Evolutionary conservation across 2,113 vertebrate genomes (phyloP), one percentile per base, ranked within the genome.

Genomic region (Calcarius ornatus): DNA sequence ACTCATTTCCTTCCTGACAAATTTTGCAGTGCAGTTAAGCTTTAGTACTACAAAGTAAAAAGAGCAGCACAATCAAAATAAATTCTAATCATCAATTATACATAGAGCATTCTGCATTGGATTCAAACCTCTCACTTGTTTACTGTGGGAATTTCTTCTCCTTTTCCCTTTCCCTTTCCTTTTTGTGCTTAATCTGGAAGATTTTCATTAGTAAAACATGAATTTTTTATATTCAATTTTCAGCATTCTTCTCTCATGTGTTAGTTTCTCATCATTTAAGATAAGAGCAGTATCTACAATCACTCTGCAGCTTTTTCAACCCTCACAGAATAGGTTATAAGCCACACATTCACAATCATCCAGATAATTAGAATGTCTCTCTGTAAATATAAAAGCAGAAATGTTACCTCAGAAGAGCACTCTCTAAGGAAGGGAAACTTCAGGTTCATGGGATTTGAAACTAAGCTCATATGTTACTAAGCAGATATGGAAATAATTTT

Each of bases 161-260:
- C 70, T 89, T 77, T 63, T 22, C 66, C 38, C 21, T 86, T 72
- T 86, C 48, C 38, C 21, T 86, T 72, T 86, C 48, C 38, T 81
- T 86, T 92, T 90, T 92, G 84, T 48, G 51, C 76, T 90, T 88
- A 82, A 97, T 93, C 84, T 81, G 56, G 93, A 95, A 95, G 88
- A 85, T 92, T 97, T 97, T 96, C 94, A 92, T 97, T 94, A 96
- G 79, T 80, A 91, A 97, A 97, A 82, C 51, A 92, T 97, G 82
- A 86, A 81, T 93, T 97, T 97, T 96, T 94, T 90, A 96, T 97
- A 95, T 65, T 96, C 81, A 48, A 80, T 96, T 97, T 98, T 98
- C 96, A 81, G 53, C 92, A 94, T 94, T 96, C 94, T 96, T 92
- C 90, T 92, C 81, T 83, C 83, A 75, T 70, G 77, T 91, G 92